These are phyloP conservation scores for Fissipunctia ypsillon DNA, from an alignment of 2,888 invertebrate genomes.

Conservation along the genomic window DNA sequence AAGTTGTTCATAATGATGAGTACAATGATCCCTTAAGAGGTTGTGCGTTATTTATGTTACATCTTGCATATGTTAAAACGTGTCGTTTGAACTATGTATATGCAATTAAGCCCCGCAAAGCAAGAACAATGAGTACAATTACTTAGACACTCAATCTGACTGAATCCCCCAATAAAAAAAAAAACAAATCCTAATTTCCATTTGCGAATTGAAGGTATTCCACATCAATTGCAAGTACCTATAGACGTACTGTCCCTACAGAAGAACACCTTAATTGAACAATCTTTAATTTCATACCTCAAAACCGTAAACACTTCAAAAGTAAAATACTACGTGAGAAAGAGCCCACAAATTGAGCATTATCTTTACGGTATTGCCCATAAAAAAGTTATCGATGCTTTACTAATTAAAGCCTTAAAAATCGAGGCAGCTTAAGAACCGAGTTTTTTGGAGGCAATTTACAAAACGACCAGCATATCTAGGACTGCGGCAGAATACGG, in stretches of 20 bases:
- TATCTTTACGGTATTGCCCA: slow-evolving; percentile 46
- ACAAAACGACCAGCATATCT: not conserved
- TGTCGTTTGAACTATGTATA: no score
- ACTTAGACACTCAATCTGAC: not conserved
- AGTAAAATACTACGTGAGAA: slow-evolving; percentile 53
- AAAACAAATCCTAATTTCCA: not conserved
- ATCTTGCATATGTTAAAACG: no score
- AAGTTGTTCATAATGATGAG: no score
- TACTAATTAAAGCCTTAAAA: slow-evolving; percentile 58
- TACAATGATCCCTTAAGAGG: no score
- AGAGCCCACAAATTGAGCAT: slow-evolving; percentile 43
- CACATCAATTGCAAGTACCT: not conserved
- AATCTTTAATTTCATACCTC: slow-evolving; percentile 27
- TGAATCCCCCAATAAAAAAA: not conserved
- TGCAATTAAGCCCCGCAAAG: not conserved
- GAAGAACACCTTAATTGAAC: not conserved
- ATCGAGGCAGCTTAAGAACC: slow-evolving; percentile 29
- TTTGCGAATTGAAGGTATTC: not conserved
- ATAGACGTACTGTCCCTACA: not conserved
- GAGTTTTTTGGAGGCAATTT: slow-evolving; percentile 38
- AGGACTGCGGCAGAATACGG: not conserved
- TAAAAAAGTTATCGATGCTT: slow-evolving; percentile 57
- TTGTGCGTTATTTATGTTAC: no score
- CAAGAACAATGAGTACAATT: not conserved
- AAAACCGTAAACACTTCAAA: slow-evolving; percentile 33